phyloP scores from a whole-genome alignment of 64 coral and sea anemone genomes.

The Porites australiensis region DNA sequence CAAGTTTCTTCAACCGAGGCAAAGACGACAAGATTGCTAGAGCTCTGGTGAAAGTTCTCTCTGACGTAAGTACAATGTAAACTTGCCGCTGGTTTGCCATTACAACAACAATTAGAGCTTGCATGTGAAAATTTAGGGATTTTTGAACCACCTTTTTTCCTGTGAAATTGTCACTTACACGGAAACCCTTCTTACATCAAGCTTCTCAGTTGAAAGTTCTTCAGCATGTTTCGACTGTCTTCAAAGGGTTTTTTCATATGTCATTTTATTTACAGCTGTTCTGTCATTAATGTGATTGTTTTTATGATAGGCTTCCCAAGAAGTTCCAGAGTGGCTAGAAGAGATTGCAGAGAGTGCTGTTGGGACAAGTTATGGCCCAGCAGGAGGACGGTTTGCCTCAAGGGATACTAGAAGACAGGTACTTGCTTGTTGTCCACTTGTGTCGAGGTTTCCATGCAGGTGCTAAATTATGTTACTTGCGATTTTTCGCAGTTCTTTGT shows the following conservation, averaged over 20 bases:
- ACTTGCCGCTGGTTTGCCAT: too few relatives aligned
- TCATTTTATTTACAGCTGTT: too few relatives aligned
- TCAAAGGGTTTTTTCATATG: too few relatives aligned
- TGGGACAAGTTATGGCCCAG: conserved; percentile 96
- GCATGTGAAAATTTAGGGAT: neutral
- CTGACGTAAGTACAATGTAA: conserved; percentile 82
- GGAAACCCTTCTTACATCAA: too few relatives aligned
- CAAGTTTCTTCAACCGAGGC: conserved; percentile 84
- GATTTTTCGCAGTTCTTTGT: too few relatives aligned
- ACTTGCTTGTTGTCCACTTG: neutral
- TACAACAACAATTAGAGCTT: too few relatives aligned
- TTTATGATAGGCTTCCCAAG: conserved; percentile 78
- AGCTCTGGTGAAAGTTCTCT: conserved; percentile 91
- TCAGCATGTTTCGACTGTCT: too few relatives aligned
- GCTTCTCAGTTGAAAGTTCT: too few relatives aligned
- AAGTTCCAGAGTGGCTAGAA: conserved; percentile 97
- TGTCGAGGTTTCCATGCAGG: too few relatives aligned
- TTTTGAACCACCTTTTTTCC: neutral
- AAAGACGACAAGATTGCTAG: conserved; percentile 91
- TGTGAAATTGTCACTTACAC: too few relatives aligned
- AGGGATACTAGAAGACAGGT: conserved; percentile 97
- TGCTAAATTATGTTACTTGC: too few relatives aligned
- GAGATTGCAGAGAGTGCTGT: conserved; percentile 93
- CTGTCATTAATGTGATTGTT: neutral
- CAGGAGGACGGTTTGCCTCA: conserved; percentile 93